phyloP scores from a whole-genome alignment of 2,113 vertebrate species.

The Pollimyrus isidori region DNA sequence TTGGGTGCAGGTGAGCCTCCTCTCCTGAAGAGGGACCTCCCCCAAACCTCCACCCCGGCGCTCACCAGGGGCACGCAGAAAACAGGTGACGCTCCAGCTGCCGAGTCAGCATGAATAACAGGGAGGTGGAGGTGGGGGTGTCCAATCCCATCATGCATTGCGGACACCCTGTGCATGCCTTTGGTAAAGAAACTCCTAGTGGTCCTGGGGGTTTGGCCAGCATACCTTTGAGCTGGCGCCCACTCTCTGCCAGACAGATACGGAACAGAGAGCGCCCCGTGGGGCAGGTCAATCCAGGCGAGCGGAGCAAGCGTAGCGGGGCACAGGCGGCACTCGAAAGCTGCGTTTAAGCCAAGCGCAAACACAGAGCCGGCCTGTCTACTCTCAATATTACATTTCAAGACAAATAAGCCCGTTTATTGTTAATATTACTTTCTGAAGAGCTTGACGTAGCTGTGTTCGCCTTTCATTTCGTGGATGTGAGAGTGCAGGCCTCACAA shows the following conservation, averaged over 20 bases:
- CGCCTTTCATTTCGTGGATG: constrained; percentile 34
- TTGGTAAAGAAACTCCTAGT: neutral
- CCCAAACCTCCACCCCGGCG: constrained; percentile 52
- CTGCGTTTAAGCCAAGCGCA: constrained; percentile 14
- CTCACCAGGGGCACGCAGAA: constrained; percentile 52
- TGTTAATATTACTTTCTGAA: constrained; percentile 21
- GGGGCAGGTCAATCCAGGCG: neutral
- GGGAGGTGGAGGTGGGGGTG: neutral
- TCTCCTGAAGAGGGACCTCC: constrained; percentile 41
- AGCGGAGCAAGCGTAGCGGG: neutral
- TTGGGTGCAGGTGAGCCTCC: constrained; percentile 59
- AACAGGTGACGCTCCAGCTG: constrained; percentile 61
- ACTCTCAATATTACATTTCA: constrained; percentile 34
- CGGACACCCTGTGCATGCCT: neutral
- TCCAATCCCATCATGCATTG: neutral
- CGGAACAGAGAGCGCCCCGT: neutral
- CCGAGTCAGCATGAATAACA: constrained; percentile 46
- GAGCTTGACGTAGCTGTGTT: constrained; percentile 33
- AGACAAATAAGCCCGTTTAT: constrained; percentile 33
- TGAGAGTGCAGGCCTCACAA: constrained; percentile 37
- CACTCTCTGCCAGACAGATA: neutral
- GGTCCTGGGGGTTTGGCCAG: constrained; percentile 30
- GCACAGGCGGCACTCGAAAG: neutral
- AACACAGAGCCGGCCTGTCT: constrained; percentile 22
- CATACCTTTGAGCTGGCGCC: constrained; percentile 19